Percentiles rank a stretch among this genome's conserved stretches.
phyloP scores from a whole-genome alignment of 2,797 vertebrate species.

The Pempheris klunzingeri region DNA sequence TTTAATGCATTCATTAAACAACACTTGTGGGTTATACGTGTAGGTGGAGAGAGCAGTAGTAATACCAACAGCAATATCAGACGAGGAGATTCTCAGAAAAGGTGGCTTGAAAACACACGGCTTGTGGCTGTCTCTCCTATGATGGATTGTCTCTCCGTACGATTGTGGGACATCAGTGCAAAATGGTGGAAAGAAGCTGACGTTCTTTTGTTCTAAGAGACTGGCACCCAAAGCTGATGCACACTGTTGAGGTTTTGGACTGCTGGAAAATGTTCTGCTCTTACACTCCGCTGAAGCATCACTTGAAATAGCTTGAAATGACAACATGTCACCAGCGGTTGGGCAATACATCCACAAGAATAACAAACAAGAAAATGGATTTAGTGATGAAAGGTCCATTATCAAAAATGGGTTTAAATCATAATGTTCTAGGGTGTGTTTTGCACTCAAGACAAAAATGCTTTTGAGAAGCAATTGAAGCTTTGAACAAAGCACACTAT shows the following conservation, averaged over 20 bases:
- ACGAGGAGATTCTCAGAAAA: slow-evolving; percentile 28
- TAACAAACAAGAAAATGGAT: slow-evolving; percentile 16
- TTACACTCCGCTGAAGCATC: slow-evolving; percentile 10
- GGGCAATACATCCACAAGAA: slow-evolving; percentile 12
- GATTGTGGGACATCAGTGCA: slow-evolving; percentile 17
- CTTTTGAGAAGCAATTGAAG: neutral
- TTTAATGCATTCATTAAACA: slow-evolving; percentile 43
- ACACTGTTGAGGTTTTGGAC: slow-evolving; percentile 23
- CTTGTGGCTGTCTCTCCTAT: slow-evolving; percentile 7
- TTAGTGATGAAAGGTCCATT: neutral
- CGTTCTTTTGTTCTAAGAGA: slow-evolving; percentile 14
- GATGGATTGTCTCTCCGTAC: neutral
- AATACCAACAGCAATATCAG: slow-evolving; percentile 39
- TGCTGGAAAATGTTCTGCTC: slow-evolving; percentile 33
- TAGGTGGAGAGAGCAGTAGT: slow-evolving; percentile 34
- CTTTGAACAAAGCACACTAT: slow-evolving; percentile 18
- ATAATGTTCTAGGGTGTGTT: neutral
- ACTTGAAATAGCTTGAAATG: slow-evolving; percentile 24
- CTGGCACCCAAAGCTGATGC: slow-evolving; percentile 7
- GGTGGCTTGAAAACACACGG: slow-evolving; percentile 30
- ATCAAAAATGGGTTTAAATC: neutral
- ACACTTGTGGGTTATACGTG: slow-evolving; percentile 47
- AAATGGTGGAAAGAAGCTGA: slow-evolving; percentile 8
- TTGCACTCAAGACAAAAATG: slow-evolving; percentile 14
- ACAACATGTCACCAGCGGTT: neutral